Percentiles rank a stretch among this genome's conserved stretches.
phyloP scores from a whole-genome alignment of 2,113 vertebrate genomes.

The Pelusios castaneus region DNA sequence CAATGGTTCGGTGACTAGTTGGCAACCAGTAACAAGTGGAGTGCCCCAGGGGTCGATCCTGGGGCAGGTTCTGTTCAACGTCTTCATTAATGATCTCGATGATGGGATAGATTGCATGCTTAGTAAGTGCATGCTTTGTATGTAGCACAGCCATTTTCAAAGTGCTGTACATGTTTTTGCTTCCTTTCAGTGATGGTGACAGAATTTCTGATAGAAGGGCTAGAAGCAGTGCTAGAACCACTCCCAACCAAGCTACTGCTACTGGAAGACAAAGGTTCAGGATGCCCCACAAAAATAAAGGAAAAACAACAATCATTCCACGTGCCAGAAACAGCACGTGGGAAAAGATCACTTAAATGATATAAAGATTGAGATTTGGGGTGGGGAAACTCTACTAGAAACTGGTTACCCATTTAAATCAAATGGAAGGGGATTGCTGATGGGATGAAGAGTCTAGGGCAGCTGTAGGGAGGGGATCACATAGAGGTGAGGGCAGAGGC shows the following conservation, averaged over 20 bases:
- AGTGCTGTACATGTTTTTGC: no score
- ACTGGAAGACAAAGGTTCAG: background rate
- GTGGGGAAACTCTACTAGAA: background rate
- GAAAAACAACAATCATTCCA: background rate
- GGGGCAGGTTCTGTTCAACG: no score
- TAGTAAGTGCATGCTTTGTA: background rate
- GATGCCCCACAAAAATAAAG: background rate
- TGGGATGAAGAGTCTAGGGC: background rate
- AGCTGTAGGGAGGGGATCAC: background rate
- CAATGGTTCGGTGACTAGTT: no score
- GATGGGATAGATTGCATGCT: no score
- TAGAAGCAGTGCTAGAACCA: background rate
- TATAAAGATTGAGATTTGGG: background rate
- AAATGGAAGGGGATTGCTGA: background rate
- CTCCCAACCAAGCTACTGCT: background rate
- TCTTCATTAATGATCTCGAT: no score
- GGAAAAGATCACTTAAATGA: background rate
- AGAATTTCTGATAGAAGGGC: background rate
- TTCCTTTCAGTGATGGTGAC: background rate
- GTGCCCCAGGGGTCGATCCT: no score
- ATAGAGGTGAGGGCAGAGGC: no score
- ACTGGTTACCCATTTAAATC: background rate
- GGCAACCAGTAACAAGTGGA: no score
- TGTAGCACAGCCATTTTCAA: background rate
- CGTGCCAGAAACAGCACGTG: background rate